Conservation (phyloP, 2,113 vertebrate genomes). For the Lampris incognitus region DNA sequence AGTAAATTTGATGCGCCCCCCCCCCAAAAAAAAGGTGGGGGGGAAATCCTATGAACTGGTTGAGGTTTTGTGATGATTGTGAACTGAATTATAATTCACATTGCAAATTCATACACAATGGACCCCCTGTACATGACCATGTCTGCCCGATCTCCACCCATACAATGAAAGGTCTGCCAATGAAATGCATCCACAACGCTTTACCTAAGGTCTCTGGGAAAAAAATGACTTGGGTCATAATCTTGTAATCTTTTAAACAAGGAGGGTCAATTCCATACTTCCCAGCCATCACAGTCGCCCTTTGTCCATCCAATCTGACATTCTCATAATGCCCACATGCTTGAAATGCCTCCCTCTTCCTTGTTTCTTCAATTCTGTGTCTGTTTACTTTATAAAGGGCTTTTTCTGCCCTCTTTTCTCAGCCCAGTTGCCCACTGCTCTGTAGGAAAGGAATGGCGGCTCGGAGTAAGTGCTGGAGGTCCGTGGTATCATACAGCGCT, state of each 20-base stretch:
- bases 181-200: slow-evolving; percentile 73
- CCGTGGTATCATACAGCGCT: not conserved
- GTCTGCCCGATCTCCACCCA: slow-evolving; percentile 72
- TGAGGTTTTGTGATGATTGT: slow-evolving; percentile 38
- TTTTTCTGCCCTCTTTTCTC: slow-evolving; percentile 84
- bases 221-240: slow-evolving; percentile 72
- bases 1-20: slow-evolving; percentile 24
- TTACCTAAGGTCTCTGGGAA: slow-evolving; percentile 87
- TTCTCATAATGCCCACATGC: slow-evolving; percentile 96
- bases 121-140: slow-evolving; percentile 70
- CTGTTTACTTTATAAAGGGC: slow-evolving; percentile 95
- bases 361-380: slow-evolving; percentile 97
- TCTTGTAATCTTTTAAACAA: slow-evolving; percentile 73
- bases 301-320: slow-evolving; percentile 84
- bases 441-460: slow-evolving; percentile 82
- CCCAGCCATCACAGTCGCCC: slow-evolving; percentile 81
- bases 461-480: slow-evolving; percentile 59
- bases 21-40: no score
- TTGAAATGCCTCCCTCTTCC: slow-evolving; percentile 92
- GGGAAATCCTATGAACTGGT: slow-evolving; percentile 26
- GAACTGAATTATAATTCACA: slow-evolving; percentile 66
- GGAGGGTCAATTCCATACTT: slow-evolving; percentile 78
- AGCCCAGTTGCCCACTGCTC: slow-evolving; percentile 82
- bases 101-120: slow-evolving; percentile 72
- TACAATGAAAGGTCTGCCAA: slow-evolving; percentile 78